These are phyloP conservation scores for Psix sp. DNA, from an alignment of 1,140 invertebrate species.

Conservation along the genomic window DNA sequence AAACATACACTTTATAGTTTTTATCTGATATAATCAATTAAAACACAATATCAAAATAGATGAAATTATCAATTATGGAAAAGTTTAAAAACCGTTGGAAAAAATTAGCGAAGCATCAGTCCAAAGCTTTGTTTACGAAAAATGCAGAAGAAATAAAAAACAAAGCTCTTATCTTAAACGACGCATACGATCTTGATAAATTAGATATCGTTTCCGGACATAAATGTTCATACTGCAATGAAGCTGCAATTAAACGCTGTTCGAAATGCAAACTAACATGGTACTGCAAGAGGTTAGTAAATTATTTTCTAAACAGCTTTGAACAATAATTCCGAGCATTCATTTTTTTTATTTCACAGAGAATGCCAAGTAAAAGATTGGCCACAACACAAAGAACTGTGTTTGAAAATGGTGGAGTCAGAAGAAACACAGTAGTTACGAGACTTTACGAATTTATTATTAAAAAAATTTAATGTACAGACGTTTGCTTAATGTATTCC, in stretches of 20 bases:
- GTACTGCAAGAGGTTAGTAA: constrained; percentile 77
- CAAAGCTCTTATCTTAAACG: constrained; percentile 75
- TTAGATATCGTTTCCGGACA: constrained; percentile 69
- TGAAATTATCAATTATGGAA: constrained; percentile 74
- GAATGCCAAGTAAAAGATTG: constrained; percentile 76
- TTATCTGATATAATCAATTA: too few species aligned
- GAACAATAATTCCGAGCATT: constrained; percentile 10
- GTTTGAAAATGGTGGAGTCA: constrained; percentile 60
- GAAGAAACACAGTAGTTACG: constrained; percentile 19
- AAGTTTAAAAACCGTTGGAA: constrained; percentile 78
- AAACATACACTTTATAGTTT: not conserved
- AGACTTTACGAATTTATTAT: constrained; percentile 61
- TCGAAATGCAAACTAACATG: constrained; percentile 76
- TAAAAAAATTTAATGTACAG: constrained; percentile 73
- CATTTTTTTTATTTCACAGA: constrained; percentile 51
- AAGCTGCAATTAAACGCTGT: constrained; percentile 73
- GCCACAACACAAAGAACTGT: constrained; percentile 70
- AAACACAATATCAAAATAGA: constrained; percentile 66
- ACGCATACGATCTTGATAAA: constrained; percentile 75
- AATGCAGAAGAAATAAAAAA: constrained; percentile 76
- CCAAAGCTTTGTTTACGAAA: constrained; percentile 76
- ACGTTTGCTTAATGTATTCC: constrained; percentile 88
- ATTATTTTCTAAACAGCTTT: constrained; percentile 1
- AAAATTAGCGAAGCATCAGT: constrained; percentile 79
- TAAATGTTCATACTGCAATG: constrained; percentile 72